Evolutionary conservation across 2,888 invertebrate species (phyloP), one percentile per base, ranked within the genome.

Genomic region (Atherix ibis): DNA sequence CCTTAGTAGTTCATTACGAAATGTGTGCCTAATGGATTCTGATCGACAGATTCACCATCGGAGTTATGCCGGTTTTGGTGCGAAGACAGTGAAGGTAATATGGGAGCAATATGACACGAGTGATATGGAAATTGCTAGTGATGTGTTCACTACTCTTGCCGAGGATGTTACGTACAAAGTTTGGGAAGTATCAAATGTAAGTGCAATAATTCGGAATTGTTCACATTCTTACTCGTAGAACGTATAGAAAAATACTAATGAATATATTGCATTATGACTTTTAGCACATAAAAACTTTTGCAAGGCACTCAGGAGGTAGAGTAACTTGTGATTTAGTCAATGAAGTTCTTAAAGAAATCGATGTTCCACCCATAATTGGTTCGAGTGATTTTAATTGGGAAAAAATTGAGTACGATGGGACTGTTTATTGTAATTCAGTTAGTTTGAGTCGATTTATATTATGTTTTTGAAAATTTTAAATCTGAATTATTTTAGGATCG

Each of bases 71-170:
- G 59, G 56, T 3, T 49, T 62, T 27, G 53, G 55, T 19, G 47
- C 56, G 2, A 50, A 56, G 22, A 52, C 53, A 12, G 51, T 62
- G 1, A 58, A 60, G 43, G 53, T 58, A 6, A 54, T 60, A 27
- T 62, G 62, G 60, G 62, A 62, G 36, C 62, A 62, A 40, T 51
- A 58, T 39, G 57, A 60, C 28, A 54, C 56, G 35, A 56, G 52
- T 22, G 59, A 58, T 39, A 52, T 53, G 5, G 60, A 58, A 22
- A 40, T 62, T 4, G 48, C 51, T 0, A 45, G 50, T 12, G 62
- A 60, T 17, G 52, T 59, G 4, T 54, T 53, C 32, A 46, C 56
- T 0, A 48, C 51, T 1, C 36, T 62, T 4, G 60, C 62, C 1
- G 61, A 62, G 40, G 61, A 61, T 47, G 57, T 48, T 4, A 54